Conservation (phyloP, 1,140 invertebrate genomes). For the Drosophila sulfurigaster region DNA sequence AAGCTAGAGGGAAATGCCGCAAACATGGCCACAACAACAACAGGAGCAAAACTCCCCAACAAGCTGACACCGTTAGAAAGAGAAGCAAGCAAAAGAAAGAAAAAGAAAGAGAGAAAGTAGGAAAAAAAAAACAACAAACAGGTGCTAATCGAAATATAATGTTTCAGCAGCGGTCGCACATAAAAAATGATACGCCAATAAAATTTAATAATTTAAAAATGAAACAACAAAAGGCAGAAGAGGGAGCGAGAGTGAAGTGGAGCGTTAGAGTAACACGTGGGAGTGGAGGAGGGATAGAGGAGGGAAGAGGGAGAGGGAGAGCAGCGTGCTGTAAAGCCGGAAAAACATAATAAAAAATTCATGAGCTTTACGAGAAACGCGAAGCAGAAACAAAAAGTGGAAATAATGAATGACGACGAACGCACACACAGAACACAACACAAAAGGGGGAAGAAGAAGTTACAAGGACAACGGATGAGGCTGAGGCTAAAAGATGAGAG, state of each 20-base stretch:
- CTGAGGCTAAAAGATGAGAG: not conserved
- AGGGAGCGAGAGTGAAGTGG: conserved; percentile 1
- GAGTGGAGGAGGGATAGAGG: not conserved
- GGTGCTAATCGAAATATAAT: conserved; percentile 83
- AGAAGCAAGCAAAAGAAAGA: not conserved
- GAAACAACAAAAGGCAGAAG: conserved; percentile 60
- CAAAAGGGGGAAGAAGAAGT: not conserved
- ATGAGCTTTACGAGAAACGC: conserved; percentile 66
- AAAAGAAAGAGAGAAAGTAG: not conserved
- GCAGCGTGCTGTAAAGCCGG: conserved; percentile 54
- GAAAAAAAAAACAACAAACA: conserved; percentile 62
- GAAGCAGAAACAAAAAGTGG: conserved; percentile 68
- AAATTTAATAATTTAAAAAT: conserved; percentile 83
- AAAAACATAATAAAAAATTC: conserved; percentile 81
- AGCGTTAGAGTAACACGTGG: conserved; percentile 6
- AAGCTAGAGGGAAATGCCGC: conserved; percentile 24
- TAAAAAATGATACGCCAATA: conserved; percentile 82
- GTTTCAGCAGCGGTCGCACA: conserved; percentile 77
- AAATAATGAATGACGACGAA: conserved; percentile 80
- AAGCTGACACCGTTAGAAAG: no score
- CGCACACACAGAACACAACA: conserved; percentile 33
- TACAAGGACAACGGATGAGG: not conserved
- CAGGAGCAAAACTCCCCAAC: not conserved
- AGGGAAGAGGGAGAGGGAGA: conserved; percentile 3
- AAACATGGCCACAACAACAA: conserved; percentile 36